Conservation (phyloP, 1,140 invertebrate genomes). For the Pollicipes pollicipes region DNA sequence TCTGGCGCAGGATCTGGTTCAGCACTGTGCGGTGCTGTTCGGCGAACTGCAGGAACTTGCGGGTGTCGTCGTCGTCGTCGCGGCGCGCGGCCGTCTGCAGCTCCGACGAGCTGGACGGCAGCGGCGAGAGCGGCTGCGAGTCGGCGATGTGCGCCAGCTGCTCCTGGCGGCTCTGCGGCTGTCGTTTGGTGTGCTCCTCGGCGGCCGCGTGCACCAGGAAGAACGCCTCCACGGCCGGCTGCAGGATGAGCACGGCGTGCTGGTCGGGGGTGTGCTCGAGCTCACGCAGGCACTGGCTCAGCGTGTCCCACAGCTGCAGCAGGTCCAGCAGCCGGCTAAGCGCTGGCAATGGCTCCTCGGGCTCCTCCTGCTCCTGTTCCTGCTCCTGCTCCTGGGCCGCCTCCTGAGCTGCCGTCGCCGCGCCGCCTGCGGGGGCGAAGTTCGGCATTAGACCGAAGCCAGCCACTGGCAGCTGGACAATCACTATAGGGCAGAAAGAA, state of each 20-base stretch:
- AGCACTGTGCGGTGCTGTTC: constrained; percentile 57
- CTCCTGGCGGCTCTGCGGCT: constrained; percentile 28
- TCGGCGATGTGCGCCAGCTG: constrained; percentile 37
- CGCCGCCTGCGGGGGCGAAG: constrained; percentile 7
- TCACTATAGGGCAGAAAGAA: too few species aligned
- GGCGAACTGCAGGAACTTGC: constrained; percentile 50
- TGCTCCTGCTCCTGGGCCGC: constrained; percentile 7
- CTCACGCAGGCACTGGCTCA: constrained; percentile 63
- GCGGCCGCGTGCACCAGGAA: constrained; percentile 65
- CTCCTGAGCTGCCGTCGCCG: constrained; percentile 8
- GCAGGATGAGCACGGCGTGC: constrained; percentile 78
- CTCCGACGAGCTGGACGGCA: constrained; percentile 15
- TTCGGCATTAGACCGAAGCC: too few species aligned
- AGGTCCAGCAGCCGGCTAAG: constrained; percentile 55
- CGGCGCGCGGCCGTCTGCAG: too few species aligned
- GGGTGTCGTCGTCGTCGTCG: constrained; percentile 26
- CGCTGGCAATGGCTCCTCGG: constrained; percentile 32
- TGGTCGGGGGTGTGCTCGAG: constrained; percentile 75
- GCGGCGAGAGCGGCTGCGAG: constrained; percentile 31
- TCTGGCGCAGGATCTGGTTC: constrained; percentile 80
- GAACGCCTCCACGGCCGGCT: constrained; percentile 80
- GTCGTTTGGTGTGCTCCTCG: constrained; percentile 16
- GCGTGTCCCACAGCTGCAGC: constrained; percentile 56
- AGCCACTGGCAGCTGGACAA: too few species aligned
- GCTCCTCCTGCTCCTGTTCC: constrained; percentile 17